These are phyloP conservation scores for Accipiter virgatus DNA, from an alignment of 2,113 vertebrate genomes.

Conservation along the genomic window DNA sequence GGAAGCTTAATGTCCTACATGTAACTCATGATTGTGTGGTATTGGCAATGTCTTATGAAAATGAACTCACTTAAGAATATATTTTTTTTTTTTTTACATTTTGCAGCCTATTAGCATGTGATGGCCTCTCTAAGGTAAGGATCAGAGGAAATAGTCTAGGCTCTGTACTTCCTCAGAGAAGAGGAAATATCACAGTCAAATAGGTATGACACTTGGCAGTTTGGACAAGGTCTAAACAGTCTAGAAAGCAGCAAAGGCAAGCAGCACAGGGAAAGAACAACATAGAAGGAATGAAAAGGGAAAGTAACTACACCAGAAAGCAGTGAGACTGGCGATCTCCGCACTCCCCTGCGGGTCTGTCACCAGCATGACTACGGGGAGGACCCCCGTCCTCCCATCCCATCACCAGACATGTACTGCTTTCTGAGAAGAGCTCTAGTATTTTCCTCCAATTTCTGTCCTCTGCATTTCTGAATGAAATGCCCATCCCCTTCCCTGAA, in stretches of 20 bases:
- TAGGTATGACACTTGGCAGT: not conserved
- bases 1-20: not conserved
- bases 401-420: not conserved
- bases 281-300: not conserved
- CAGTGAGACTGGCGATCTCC: not conserved
- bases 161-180: not conserved
- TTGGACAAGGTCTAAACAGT: not conserved
- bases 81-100: not conserved
- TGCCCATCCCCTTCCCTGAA: not conserved
- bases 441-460: not conserved
- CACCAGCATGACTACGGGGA: not conserved
- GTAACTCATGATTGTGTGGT: not conserved
- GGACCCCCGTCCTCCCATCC: not conserved
- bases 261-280: not conserved
- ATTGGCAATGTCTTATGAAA: not conserved
- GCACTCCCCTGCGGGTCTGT: not conserved
- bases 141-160: not conserved
- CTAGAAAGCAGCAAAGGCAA: not conserved
- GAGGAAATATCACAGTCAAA: not conserved
- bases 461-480: not conserved
- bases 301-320: not conserved
- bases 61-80: not conserved
- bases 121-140: not conserved
- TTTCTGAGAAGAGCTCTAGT: not conserved
- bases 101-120: not conserved